Base-by-base conservation (phyloP, 2,797 vertebrate species). In the Typhlichthys eigenmanni region DNA sequence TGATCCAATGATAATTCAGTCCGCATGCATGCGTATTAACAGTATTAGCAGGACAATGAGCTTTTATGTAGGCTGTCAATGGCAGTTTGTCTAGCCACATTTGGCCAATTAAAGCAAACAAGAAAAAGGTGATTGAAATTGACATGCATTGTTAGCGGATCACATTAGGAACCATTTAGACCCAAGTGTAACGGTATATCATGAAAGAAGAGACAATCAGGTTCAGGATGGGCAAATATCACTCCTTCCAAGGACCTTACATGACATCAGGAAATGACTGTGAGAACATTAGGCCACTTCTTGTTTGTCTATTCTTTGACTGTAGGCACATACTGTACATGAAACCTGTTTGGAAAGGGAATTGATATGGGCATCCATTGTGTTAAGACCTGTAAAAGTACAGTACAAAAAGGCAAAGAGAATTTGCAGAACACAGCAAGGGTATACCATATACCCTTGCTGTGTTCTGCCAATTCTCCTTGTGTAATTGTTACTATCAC, bases 21-120 rank as follows among this genome's bases (percentile, higher is more conserved):
- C 79, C 55, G 58, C 59, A 55, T 79, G 78, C 62, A 73, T 70
- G 68, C 69, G 24, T 66, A 75, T 81, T 80, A 83, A 83, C 71
- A 72, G 80, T 76, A 76, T 47, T 57, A 62, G 58, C 53, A 13
- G 65, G 19, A 87, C 80, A 85, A 85, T 83, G 47, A 77, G 65
- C 83, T 85, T 87, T 89, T 85, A 85, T 84, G 74, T 81, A 64
- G 55, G 78, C 77, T 79, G 82, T 84, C 85, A 69, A 62, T 64
- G 60, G 48, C 48, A 67, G 75, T 90, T 86, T 81, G 80, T 84
- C 71, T 71, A 55, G 16, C 60, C 80, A 85, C 86, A 89, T 72
- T 69, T 86, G 82, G 74, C 83, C 78, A 90, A 78, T 89, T 88
- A 88, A 88, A 89, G 60, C 72, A 71, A 65, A 87, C 85, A 80